A percentile compares a stretch with the other conserved stretches of the same genome.
Conservation (phyloP, 2,888 invertebrate species). For the Glyphotaelius pellucidus region DNA sequence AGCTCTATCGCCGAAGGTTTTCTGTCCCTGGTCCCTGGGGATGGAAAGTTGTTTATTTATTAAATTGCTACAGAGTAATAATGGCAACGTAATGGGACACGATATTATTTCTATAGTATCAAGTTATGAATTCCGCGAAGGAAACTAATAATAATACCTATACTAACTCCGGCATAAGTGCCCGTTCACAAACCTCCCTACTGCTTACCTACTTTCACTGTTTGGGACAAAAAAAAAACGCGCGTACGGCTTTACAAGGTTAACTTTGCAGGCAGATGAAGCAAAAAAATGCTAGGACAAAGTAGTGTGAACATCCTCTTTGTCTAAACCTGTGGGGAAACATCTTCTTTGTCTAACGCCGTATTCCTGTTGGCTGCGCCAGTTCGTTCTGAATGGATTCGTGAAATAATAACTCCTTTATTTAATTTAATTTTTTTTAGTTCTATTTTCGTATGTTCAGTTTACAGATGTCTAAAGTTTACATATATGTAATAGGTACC, state of each 20-base stretch:
- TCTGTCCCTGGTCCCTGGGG: not conserved
- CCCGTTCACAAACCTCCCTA: not conserved
- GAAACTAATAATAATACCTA: not conserved
- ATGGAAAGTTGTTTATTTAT: not conserved
- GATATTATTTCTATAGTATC: not conserved
- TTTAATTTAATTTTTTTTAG: too few relatives aligned
- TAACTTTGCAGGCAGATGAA: not conserved
- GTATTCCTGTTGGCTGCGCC: too few relatives aligned
- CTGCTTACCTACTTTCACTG: not conserved
- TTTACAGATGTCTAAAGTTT: too few relatives aligned
- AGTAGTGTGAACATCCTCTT: too few relatives aligned
- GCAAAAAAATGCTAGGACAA: too few relatives aligned
- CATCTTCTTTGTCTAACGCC: too few relatives aligned
- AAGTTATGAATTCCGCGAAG: not conserved
- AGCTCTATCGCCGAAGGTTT: not conserved
- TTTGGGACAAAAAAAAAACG: not conserved
- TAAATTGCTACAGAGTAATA: not conserved
- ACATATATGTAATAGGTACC: too few relatives aligned
- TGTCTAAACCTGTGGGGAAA: too few relatives aligned
- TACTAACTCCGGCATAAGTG: not conserved
- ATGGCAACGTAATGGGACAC: not conserved
- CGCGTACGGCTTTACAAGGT: not conserved
- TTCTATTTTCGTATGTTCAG: too few relatives aligned
- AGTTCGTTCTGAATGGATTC: too few relatives aligned
- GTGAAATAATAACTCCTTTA: too few relatives aligned